These are phyloP conservation scores for Ammodytes marinus DNA, from an alignment of 2,113 vertebrate genomes.

Conservation along the genomic window DNA sequence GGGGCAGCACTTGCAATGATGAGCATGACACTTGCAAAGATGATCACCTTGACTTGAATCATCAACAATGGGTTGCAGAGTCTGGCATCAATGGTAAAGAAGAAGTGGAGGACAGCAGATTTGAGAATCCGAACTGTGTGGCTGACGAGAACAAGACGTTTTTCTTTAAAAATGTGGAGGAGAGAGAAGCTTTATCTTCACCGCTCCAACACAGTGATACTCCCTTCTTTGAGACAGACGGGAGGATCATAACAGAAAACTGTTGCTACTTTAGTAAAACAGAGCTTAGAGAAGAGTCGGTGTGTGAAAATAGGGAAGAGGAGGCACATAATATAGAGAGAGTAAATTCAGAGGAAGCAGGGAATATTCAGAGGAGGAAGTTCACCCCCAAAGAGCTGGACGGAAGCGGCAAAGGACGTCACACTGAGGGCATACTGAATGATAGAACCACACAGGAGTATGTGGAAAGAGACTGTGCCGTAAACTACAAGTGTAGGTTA, in stretches of 20 bases:
- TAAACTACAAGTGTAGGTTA: neutral
- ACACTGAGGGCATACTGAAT: neutral
- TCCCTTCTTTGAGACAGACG: neutral
- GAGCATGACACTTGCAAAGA: neutral
- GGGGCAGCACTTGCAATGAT: constrained; percentile 50
- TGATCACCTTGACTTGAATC: neutral
- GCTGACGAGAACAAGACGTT: constrained; percentile 17
- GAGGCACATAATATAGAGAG: neutral
- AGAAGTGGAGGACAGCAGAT: neutral
- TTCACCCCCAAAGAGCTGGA: neutral
- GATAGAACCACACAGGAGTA: neutral
- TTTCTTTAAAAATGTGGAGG: constrained; percentile 9
- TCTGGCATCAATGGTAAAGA: neutral
- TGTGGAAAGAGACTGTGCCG: neutral
- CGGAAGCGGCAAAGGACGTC: neutral
- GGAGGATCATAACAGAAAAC: neutral
- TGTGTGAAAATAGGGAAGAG: neutral
- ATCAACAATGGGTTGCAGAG: neutral
- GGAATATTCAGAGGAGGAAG: neutral
- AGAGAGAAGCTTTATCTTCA: neutral
- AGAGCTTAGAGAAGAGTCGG: constrained; percentile 6
- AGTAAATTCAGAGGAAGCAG: neutral
- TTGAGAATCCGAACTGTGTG: neutral
- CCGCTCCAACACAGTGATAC: neutral
- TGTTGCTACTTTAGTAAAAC: neutral